These are phyloP conservation scores for Diarsia dahlii DNA, from an alignment of 2,888 invertebrate genomes.

Conservation along the genomic window DNA sequence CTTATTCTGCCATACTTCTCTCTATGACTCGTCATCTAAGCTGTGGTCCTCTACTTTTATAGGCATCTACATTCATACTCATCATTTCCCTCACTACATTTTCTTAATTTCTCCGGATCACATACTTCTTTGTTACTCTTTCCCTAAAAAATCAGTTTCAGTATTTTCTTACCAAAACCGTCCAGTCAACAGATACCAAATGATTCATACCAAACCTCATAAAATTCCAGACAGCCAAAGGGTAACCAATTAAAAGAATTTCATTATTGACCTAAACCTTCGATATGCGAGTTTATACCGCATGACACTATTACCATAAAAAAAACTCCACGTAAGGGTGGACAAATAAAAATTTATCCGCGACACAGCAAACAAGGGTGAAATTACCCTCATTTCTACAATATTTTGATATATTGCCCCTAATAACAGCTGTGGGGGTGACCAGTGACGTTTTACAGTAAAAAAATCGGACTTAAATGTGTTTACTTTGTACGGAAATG, in stretches of 20 bases:
- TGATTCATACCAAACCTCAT: conserved; percentile 46
- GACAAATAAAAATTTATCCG: conserved; percentile 71
- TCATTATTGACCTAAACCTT: conserved; percentile 64
- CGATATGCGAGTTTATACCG: conserved; percentile 46
- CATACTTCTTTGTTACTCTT: too few species aligned
- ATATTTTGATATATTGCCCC: conserved; percentile 89
- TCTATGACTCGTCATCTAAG: too few species aligned
- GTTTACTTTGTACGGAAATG: conserved; percentile 80
- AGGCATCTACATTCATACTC: too few species aligned
- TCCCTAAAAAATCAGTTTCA: background rate
- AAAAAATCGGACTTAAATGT: conserved; percentile 84
- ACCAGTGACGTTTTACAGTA: conserved; percentile 79
- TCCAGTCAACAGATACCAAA: background rate
- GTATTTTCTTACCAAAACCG: background rate
- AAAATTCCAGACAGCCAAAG: conserved; percentile 5
- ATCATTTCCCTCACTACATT: too few species aligned
- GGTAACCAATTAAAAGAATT: conserved; percentile 46
- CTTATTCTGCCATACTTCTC: too few species aligned
- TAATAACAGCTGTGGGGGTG: conserved; percentile 83
- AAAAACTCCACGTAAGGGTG: conserved; percentile 60
- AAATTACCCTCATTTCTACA: conserved; percentile 84
- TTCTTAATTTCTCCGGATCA: too few species aligned
- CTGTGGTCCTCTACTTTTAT: too few species aligned
- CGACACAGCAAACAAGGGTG: conserved; percentile 78
- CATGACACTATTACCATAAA: conserved; percentile 62